These are phyloP conservation scores for Troides oblongomaculatus DNA, from an alignment of 2,888 invertebrate species.

Conservation along the genomic window DNA sequence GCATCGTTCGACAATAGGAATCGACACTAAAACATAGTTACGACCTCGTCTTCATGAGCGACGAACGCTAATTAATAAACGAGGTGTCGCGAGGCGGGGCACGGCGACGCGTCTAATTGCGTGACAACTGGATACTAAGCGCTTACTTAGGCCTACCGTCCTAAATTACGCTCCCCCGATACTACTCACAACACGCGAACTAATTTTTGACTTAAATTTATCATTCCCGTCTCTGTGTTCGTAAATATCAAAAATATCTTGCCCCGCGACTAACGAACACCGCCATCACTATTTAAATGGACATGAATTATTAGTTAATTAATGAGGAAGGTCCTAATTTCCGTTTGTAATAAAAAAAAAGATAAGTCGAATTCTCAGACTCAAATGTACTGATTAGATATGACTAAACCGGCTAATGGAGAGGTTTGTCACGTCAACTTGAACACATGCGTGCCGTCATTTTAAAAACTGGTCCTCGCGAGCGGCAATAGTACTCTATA, in stretches of 20 bases:
- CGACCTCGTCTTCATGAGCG: slow-evolving; percentile 35
- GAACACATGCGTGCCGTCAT: neutral
- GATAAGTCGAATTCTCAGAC: slow-evolving; percentile 12
- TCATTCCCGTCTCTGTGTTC: slow-evolving; percentile 6
- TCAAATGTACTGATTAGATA: slow-evolving; percentile 15
- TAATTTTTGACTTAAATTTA: slow-evolving; percentile 33
- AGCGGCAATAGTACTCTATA: neutral
- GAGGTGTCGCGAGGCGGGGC: slow-evolving; percentile 25
- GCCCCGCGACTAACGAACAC: neutral
- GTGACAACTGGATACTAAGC: slow-evolving; percentile 37
- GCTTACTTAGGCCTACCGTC: slow-evolving; percentile 35
- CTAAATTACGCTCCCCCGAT: slow-evolving; percentile 38
- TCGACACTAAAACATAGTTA: slow-evolving; percentile 28
- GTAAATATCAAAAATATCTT: slow-evolving; percentile 4
- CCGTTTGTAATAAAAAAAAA: neutral
- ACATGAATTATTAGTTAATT: slow-evolving; percentile 6
- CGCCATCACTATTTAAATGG: neutral
- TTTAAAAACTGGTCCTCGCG: neutral
- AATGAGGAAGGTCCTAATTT: neutral
- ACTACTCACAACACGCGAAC: slow-evolving; percentile 36
- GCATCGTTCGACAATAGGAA: slow-evolving; percentile 15
- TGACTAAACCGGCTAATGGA: slow-evolving; percentile 1
- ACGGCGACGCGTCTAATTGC: slow-evolving; percentile 32
- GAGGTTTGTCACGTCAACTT: slow-evolving; percentile 1
- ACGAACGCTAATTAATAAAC: slow-evolving; percentile 40